Conservation (phyloP, 2,888 invertebrate genomes). For the Cheilosia vulpina region DNA sequence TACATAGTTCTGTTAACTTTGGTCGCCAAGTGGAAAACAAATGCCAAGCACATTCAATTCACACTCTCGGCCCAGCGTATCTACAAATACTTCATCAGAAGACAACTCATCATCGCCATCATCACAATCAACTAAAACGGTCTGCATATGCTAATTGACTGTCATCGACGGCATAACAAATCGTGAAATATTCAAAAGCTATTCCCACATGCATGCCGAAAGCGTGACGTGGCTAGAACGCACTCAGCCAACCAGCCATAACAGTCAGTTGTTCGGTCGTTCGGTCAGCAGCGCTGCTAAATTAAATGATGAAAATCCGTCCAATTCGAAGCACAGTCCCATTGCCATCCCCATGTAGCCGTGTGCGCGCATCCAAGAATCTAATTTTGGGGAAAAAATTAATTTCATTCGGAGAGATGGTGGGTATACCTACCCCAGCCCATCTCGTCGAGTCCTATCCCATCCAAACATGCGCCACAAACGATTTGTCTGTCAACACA, state of each 20-base stretch:
- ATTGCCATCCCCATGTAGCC: neutral
- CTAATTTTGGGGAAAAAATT: conserved; percentile 60
- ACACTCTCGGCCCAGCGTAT: conserved; percentile 5
- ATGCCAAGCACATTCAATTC: conserved; percentile 31
- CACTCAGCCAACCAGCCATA: conserved; percentile 36
- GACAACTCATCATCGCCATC: conserved; percentile 57
- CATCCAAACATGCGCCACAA: conserved; percentile 47
- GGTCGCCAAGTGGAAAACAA: neutral
- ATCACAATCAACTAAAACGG: conserved; percentile 38
- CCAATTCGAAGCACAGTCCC: neutral
- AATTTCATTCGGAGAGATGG: conserved; percentile 35
- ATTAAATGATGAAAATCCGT: conserved; percentile 59
- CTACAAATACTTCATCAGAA: conserved; percentile 41
- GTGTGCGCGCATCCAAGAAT: neutral
- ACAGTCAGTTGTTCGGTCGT: conserved; percentile 10
- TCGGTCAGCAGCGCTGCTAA: conserved; percentile 37
- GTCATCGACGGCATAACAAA: conserved; percentile 66
- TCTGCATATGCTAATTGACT: conserved; percentile 69
- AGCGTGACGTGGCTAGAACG: conserved; percentile 48
- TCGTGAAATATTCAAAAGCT: conserved; percentile 63
- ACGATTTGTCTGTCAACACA: conserved; percentile 69
- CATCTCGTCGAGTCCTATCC: neutral
- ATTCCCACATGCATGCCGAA: conserved; percentile 61
- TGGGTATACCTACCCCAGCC: neutral
- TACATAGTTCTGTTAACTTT: too few species aligned